Conservation (phyloP, 2,797 vertebrate genomes). For the Acanthiza pusilla region DNA sequence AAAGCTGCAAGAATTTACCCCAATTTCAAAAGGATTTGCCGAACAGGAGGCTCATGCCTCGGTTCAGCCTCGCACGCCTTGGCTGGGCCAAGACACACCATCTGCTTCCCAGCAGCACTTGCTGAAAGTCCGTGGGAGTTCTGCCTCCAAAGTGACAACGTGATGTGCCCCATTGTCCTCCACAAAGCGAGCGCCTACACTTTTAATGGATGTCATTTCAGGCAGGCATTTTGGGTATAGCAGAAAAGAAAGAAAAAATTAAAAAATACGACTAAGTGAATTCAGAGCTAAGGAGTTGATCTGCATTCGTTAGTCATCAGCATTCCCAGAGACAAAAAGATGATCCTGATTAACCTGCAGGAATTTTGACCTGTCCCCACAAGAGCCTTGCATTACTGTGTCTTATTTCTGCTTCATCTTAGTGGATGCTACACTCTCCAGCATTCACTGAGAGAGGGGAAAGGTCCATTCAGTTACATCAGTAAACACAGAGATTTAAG, state of each 20-base stretch:
- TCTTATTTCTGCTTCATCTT: neutral
- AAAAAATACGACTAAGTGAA: neutral
- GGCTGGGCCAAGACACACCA: neutral
- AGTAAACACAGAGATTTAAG: neutral
- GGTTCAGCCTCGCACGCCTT: neutral
- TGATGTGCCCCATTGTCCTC: neutral
- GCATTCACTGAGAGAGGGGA: neutral
- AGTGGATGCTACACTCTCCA: neutral
- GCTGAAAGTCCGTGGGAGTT: neutral
- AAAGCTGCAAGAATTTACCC: neutral
- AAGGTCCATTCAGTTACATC: neutral
- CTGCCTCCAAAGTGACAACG: slow-evolving; percentile 8
- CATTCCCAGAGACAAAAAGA: neutral
- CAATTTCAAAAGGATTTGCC: neutral
- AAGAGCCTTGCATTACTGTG: neutral
- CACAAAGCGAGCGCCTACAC: neutral
- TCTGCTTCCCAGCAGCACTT: slow-evolving; percentile 16
- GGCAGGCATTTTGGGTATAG: slow-evolving; percentile 16
- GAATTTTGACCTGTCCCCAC: neutral
- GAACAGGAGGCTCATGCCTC: neutral
- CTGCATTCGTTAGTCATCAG: neutral
- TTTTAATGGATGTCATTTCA: neutral
- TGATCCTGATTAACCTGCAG: neutral
- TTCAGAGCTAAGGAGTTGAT: neutral
- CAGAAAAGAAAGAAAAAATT: neutral